Percentiles rank a stretch among this genome's conserved stretches.
Evolutionary conservation across 2,113 vertebrate genomes (phyloP).

Genomic region (Trachemys scripta): DNA sequence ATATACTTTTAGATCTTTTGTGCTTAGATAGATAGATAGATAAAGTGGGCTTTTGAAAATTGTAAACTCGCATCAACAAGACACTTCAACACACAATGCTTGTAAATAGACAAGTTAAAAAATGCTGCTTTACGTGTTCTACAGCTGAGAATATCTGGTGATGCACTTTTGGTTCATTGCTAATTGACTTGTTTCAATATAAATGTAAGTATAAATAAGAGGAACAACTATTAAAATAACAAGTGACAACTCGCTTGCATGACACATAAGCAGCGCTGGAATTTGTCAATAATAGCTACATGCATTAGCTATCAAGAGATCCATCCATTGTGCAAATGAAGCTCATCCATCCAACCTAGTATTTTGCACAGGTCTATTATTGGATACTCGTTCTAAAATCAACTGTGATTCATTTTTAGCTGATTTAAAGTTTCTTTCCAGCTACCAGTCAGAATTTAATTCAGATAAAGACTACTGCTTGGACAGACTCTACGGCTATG

Average conservation of each 20-base stretch:
- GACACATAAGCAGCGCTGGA: neutral
- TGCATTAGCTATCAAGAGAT: neutral
- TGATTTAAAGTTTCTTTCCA: conserved; percentile 3
- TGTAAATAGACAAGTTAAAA: neutral
- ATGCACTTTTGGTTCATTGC: neutral
- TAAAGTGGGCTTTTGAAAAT: neutral
- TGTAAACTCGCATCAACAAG: neutral
- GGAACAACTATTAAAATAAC: accelerated
- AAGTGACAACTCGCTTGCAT: neutral
- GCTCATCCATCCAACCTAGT: accelerated
- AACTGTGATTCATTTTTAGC: conserved; percentile 4
- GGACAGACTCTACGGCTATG: neutral
- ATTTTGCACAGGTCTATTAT: neutral
- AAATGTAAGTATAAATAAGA: neutral
- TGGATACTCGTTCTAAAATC: neutral
- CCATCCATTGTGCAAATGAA: neutral
- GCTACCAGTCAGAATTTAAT: neutral
- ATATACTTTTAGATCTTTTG: neutral
- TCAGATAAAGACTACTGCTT: neutral
- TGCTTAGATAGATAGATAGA: neutral
- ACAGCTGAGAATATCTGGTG: neutral
- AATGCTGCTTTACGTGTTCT: neutral
- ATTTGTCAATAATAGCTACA: neutral
- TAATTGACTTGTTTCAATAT: neutral
- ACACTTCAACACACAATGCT: neutral